A percentile compares a stretch with the other conserved stretches of the same genome.
Conservation (phyloP, 2,888 invertebrate species). For the Hirtodrosophila duncani region DNA sequence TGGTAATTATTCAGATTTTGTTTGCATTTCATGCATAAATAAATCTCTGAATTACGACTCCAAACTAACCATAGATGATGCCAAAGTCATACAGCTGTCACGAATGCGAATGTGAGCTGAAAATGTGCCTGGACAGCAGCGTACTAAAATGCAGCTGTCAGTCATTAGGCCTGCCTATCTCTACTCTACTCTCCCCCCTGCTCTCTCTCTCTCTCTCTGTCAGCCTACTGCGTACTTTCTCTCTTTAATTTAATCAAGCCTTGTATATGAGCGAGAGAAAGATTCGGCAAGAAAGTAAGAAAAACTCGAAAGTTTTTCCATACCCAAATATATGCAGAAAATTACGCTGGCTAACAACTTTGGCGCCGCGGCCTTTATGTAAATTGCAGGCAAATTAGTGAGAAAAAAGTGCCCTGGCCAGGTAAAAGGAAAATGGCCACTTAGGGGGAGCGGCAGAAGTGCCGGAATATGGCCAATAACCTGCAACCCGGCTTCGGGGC, state of each 20-base stretch:
- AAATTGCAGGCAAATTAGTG: constrained; percentile 70
- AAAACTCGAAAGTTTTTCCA: constrained; percentile 3
- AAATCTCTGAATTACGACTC: constrained; percentile 55
- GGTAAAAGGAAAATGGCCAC: constrained; percentile 12
- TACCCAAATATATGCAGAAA: constrained; percentile 44
- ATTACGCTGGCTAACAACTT: constrained; percentile 66
- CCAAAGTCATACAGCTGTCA: constrained; percentile 52
- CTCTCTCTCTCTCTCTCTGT: background rate
- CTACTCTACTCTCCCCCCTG: constrained; percentile 6
- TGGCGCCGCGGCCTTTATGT: constrained; percentile 61
- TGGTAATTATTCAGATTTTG: constrained; percentile 67
- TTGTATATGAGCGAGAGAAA: constrained; percentile 20
- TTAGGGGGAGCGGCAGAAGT: background rate
- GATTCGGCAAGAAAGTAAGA: constrained; percentile 4
- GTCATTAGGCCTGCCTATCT: constrained; percentile 47
- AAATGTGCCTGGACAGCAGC: constrained; percentile 27
- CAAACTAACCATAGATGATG: constrained; percentile 53
- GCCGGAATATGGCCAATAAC: constrained; percentile 17
- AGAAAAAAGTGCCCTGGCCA: constrained; percentile 18
- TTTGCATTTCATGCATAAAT: constrained; percentile 63
- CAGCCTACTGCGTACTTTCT: background rate
- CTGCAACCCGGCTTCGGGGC: constrained; percentile 37
- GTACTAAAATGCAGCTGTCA: constrained; percentile 62
- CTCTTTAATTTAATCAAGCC: constrained; percentile 56
- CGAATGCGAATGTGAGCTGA: background rate